phyloP scores from a whole-genome alignment of 2,113 vertebrate species.

The Hystrix brachyura region DNA sequence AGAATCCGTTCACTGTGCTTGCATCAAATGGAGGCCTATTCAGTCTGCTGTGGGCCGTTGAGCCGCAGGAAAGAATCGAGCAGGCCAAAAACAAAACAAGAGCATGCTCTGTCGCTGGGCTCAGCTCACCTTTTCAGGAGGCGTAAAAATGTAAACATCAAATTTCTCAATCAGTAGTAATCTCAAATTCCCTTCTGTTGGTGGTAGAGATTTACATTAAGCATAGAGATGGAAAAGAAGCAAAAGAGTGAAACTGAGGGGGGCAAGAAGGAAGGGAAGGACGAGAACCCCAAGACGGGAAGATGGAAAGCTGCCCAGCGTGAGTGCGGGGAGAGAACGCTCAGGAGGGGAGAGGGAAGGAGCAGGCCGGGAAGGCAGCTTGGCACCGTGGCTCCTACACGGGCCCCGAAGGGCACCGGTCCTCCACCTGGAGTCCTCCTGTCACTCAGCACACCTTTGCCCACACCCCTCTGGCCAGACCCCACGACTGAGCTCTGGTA shows the following conservation, averaged over 20 bases:
- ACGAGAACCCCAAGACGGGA: background rate
- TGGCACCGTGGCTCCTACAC: background rate
- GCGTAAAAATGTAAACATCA: background rate
- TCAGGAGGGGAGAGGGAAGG: accelerated
- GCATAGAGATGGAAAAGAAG: background rate
- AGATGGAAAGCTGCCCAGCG: background rate
- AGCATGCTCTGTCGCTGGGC: background rate
- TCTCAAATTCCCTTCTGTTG: background rate
- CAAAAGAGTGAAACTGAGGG: background rate
- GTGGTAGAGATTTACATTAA: background rate
- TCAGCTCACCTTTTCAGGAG: constrained; percentile 9
- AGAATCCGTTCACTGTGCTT: accelerated
- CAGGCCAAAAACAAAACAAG: background rate
- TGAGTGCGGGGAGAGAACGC: no score
- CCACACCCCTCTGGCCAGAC: background rate
- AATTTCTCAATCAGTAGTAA: background rate
- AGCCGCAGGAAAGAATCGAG: background rate
- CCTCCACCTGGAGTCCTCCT: background rate
- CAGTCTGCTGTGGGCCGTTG: background rate
- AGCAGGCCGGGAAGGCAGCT: accelerated
- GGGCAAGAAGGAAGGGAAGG: background rate
- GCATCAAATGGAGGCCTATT: background rate
- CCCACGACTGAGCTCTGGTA: background rate
- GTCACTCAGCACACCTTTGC: background rate
- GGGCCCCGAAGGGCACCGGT: accelerated